Evolutionary conservation across 2,113 vertebrate species (phyloP).

Genomic region (Dicentrarchus labrax): DNA sequence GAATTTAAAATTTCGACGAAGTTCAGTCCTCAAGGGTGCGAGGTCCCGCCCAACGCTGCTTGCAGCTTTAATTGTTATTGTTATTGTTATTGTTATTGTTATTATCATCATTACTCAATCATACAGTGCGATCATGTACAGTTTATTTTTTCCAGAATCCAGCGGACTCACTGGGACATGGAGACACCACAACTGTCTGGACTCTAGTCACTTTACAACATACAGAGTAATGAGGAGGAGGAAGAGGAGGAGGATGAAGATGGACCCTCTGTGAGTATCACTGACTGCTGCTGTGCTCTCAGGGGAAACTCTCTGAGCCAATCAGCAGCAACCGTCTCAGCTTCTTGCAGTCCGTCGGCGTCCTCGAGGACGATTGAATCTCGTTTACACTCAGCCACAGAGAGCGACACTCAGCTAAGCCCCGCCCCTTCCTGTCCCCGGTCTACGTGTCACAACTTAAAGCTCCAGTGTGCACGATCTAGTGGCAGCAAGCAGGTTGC

Average conservation of each 20-base stretch:
- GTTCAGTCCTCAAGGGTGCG: too few species aligned
- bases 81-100: slow-evolving; percentile 13
- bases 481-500: too few species aligned
- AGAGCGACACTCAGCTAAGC: too few species aligned
- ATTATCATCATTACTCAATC: slow-evolving; percentile 67
- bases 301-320: background rate
- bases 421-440: too few species aligned
- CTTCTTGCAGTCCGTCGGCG: too few species aligned
- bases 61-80: too few species aligned
- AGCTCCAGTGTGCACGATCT: too few species aligned
- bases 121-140: slow-evolving; percentile 60
- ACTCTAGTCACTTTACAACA: slow-evolving; percentile 66
- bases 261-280: background rate
- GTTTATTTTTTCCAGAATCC: slow-evolving; percentile 16
- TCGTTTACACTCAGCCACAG: too few species aligned
- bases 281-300: background rate
- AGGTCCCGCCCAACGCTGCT: too few species aligned
- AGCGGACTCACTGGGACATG: slow-evolving; percentile 37
- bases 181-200: slow-evolving; percentile 59
- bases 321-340: background rate
- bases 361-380: too few species aligned
- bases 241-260: slow-evolving; percentile 52
- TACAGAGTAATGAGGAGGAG: slow-evolving; percentile 39
- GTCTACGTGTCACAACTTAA: too few species aligned
- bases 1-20: too few species aligned